These are phyloP conservation scores for Phragmatobia fuliginosa DNA, from an alignment of 2,888 invertebrate species.

Conservation along the genomic window DNA sequence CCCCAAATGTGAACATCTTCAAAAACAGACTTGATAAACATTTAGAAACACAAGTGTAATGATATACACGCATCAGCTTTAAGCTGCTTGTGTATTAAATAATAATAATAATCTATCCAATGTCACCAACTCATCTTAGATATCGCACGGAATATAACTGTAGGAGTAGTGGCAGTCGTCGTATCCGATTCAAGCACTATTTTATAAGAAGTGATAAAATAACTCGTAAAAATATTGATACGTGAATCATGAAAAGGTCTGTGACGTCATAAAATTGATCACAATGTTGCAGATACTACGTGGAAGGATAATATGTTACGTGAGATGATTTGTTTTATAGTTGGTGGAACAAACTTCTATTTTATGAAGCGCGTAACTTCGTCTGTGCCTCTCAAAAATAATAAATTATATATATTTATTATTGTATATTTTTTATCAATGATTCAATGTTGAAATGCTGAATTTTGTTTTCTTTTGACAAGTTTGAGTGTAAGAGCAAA, in stretches of 20 bases:
- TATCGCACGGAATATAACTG: background rate
- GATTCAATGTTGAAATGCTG: too few relatives aligned
- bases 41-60: too few relatives aligned
- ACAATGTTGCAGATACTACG: background rate
- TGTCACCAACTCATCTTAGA: background rate
- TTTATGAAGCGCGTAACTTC: background rate
- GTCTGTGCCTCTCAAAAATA: too few relatives aligned
- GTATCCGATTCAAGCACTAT: slow-evolving; percentile 1
- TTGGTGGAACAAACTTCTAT: background rate
- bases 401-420: too few relatives aligned
- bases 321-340: background rate
- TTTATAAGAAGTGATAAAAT: slow-evolving; percentile 14
- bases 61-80: too few relatives aligned
- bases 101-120: background rate
- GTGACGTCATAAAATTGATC: slow-evolving; percentile 1
- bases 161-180: background rate
- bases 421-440: too few relatives aligned
- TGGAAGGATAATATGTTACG: slow-evolving; percentile 1
- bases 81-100: background rate
- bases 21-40: too few relatives aligned
- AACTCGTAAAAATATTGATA: slow-evolving; percentile 17
- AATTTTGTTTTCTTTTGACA: too few relatives aligned
- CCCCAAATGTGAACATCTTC: too few relatives aligned
- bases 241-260: slow-evolving; percentile 13
- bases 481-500: too few relatives aligned